Evolutionary conservation across 1,140 invertebrate genomes (phyloP).

Genomic region (Tetragonula clypearis): DNA sequence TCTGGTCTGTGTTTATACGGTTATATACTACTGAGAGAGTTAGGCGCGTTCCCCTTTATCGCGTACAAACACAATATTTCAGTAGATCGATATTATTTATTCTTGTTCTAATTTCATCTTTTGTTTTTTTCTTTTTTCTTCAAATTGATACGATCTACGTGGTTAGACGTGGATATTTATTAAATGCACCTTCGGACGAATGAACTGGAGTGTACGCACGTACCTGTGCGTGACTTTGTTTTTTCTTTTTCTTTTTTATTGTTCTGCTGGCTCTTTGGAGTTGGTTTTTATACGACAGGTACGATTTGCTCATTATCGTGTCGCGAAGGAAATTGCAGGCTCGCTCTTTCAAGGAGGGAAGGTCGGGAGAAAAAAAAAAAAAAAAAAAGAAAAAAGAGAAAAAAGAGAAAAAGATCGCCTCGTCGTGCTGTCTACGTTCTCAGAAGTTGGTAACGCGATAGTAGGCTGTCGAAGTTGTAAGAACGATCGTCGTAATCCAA

Average conservation of each 20-base stretch:
- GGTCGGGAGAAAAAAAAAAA: not conserved
- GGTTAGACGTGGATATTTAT: not conserved
- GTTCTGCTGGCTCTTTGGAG: not conserved
- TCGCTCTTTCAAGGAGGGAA: conserved; percentile 9
- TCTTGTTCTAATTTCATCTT: not conserved
- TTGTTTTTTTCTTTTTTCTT: not conserved
- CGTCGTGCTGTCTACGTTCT: conserved; percentile 4
- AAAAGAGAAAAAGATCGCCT: too few species aligned
- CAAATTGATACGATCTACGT: too few species aligned
- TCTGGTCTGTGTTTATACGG: not conserved
- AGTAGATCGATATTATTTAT: not conserved
- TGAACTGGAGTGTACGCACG: not conserved
- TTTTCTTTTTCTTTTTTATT: not conserved
- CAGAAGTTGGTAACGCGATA: conserved; percentile 43
- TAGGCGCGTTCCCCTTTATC: too few species aligned
- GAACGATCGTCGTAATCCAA: conserved; percentile 46
- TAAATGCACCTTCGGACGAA: not conserved
- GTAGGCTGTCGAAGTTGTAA: conserved; percentile 33
- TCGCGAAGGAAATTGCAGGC: not conserved
- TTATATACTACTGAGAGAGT: not conserved
- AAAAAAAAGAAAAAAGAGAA: too few species aligned
- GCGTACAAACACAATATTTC: not conserved
- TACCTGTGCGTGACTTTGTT: not conserved
- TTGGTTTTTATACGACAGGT: not conserved
- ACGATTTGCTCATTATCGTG: not conserved